Percentiles rank a stretch among this genome's conserved stretches.
These are phyloP conservation scores for Spea multiplicata DNA, from an alignment of 2,113 vertebrate genomes.

Conservation along the genomic window DNA sequence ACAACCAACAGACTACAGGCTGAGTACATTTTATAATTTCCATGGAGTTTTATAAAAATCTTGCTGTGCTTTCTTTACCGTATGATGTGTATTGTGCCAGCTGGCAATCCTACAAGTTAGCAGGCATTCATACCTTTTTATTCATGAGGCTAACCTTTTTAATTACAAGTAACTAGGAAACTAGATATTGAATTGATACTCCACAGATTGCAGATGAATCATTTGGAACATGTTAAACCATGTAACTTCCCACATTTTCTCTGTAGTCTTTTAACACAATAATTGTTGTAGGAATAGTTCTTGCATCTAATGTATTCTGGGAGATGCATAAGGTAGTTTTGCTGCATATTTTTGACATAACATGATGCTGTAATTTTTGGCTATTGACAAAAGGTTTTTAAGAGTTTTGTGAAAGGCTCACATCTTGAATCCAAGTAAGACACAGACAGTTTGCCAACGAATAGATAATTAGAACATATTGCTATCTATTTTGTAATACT, in stretches of 20 bases:
- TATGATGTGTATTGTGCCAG: constrained; percentile 11
- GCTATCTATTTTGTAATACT: constrained; percentile 14
- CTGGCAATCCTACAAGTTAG: constrained; percentile 7
- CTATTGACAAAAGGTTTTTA: constrained; percentile 23
- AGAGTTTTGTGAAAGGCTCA: constrained; percentile 15
- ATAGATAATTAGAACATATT: constrained; percentile 36
- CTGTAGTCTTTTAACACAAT: constrained; percentile 8
- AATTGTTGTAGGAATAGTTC: neutral
- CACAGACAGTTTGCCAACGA: constrained; percentile 26
- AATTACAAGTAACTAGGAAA: constrained; percentile 27
- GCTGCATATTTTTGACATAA: constrained; percentile 16
- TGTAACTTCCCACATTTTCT: constrained; percentile 4
- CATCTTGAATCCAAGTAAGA: constrained; percentile 28
- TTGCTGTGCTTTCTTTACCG: constrained; percentile 3
- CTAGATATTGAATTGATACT: constrained; percentile 31
- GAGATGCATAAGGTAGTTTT: constrained; percentile 4
- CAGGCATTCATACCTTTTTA: constrained; percentile 1
- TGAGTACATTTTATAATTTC: constrained; percentile 6
- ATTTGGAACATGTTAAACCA: constrained; percentile 15
- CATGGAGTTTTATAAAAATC: constrained; percentile 2
- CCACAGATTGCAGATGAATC: constrained; percentile 16
- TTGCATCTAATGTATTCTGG: constrained; percentile 10
- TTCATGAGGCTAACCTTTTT: constrained; percentile 33
- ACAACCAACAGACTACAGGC: neutral
- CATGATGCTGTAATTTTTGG: constrained; percentile 22